These are phyloP conservation scores for Bombus consobrinus DNA, from an alignment of 1,140 invertebrate genomes.

Conservation along the genomic window DNA sequence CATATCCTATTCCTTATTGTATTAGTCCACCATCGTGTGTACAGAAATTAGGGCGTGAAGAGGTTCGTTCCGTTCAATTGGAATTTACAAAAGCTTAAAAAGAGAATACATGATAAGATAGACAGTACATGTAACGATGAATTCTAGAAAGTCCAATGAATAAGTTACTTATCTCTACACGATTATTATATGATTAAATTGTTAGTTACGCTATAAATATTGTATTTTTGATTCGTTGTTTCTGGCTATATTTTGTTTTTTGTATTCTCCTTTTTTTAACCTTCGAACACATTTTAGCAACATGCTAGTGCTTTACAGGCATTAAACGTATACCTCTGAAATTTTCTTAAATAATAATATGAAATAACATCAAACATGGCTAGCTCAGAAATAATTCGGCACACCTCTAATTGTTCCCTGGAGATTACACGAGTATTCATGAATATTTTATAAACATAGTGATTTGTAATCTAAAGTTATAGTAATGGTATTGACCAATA, in stretches of 20 bases:
- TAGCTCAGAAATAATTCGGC: slow-evolving; percentile 11
- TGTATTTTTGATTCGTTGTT: not conserved
- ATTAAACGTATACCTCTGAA: not conserved
- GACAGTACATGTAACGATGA: not conserved
- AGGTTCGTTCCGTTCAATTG: slow-evolving; percentile 44
- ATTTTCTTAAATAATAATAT: slow-evolving; percentile 22
- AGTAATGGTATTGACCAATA: slow-evolving; percentile 17
- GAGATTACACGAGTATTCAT: not conserved
- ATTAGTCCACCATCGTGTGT: slow-evolving; percentile 8
- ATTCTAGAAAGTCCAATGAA: slow-evolving; percentile 11
- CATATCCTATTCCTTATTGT: slow-evolving; percentile 32
- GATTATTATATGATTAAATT: not conserved
- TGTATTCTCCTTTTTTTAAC: slow-evolving; percentile 8
- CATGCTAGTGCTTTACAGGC: not conserved
- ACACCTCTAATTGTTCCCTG: not conserved
- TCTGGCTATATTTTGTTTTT: slow-evolving; percentile 12
- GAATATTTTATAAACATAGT: slow-evolving; percentile 24
- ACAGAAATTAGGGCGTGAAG: slow-evolving; percentile 56
- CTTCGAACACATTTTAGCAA: slow-evolving; percentile 12
- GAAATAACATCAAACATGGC: slow-evolving; percentile 17
- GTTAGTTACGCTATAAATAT: not conserved
- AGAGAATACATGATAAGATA: not conserved
- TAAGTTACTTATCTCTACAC: not conserved
- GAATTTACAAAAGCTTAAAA: slow-evolving; percentile 2
- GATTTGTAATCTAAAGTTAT: slow-evolving; percentile 4